These are phyloP conservation scores for Andrena trimmerana DNA, from an alignment of 2,888 invertebrate genomes.

Conservation along the genomic window DNA sequence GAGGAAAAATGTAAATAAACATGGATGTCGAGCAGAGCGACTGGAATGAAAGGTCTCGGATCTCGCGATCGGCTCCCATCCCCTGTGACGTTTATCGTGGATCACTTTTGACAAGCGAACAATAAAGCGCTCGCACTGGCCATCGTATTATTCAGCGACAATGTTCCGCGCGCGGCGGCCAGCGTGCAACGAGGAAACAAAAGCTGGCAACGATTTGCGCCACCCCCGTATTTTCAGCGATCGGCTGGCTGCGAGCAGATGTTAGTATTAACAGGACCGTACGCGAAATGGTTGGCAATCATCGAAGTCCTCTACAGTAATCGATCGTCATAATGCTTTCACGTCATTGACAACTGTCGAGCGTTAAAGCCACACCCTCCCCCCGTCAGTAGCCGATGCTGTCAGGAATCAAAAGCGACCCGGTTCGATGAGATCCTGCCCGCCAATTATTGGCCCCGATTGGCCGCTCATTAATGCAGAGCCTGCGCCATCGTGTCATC, in stretches of 20 bases:
- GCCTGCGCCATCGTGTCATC: constrained; percentile 25
- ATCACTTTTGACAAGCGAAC: constrained; percentile 29
- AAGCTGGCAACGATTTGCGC: constrained; percentile 26
- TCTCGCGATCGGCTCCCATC: constrained; percentile 8
- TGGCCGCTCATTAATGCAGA: constrained; percentile 52
- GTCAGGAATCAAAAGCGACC: constrained; percentile 57
- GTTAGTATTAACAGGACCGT: constrained; percentile 50
- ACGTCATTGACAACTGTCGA: constrained; percentile 62
- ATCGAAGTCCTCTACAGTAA: constrained; percentile 44
- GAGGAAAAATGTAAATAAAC: constrained; percentile 14
- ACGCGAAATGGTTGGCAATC: constrained; percentile 43
- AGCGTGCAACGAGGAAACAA: constrained; percentile 13
- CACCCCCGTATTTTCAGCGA: neutral
- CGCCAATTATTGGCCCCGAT: constrained; percentile 54
- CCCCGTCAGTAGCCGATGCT: neutral
- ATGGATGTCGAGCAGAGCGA: neutral
- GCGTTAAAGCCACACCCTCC: constrained; percentile 2
- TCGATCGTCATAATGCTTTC: constrained; percentile 62
- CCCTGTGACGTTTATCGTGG: constrained; percentile 31
- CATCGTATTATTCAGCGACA: constrained; percentile 7
- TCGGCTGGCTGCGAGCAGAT: constrained; percentile 30
- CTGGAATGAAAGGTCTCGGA: too few species aligned
- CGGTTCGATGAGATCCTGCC: constrained; percentile 39
- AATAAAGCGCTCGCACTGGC: constrained; percentile 16
- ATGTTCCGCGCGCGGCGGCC: neutral